A percentile compares a stretch with the other conserved stretches of the same genome.
Conservation (phyloP, 2,888 invertebrate genomes). For the Lasioglossum marginatum region DNA sequence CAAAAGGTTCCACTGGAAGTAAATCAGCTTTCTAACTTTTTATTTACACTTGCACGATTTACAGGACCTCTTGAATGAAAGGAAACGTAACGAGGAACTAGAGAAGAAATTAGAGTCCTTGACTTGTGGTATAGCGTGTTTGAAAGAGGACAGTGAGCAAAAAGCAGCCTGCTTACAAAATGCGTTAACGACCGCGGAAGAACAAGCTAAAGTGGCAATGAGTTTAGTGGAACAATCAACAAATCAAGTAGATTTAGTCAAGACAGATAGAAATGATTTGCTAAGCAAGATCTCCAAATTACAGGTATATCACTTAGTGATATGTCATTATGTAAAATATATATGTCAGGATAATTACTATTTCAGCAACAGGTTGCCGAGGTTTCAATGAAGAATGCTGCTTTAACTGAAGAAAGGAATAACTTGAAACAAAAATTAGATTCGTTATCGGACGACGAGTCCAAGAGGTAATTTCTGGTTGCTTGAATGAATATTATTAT, state of each 20-base stretch:
- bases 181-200: constrained; percentile 64
- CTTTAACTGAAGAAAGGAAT: constrained; percentile 70
- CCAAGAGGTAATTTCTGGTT: constrained; percentile 66
- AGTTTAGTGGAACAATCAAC: constrained; percentile 68
- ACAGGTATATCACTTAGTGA: constrained; percentile 53
- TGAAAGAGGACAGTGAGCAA: constrained; percentile 65
- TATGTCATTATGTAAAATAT: neutral
- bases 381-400: constrained; percentile 58
- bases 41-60: constrained; percentile 20
- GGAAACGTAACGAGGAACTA: constrained; percentile 59
- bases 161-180: constrained; percentile 62
- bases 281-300: constrained; percentile 59
- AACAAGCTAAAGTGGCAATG: constrained; percentile 67
- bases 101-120: constrained; percentile 66
- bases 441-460: constrained; percentile 64
- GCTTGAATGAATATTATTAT: neutral
- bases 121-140: constrained; percentile 64
- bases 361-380: constrained; percentile 64
- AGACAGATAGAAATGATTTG: constrained; percentile 65
- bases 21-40: neutral
- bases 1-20: constrained; percentile 36
- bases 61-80: constrained; percentile 68
- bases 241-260: constrained; percentile 63
- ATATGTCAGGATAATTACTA: constrained; percentile 22
- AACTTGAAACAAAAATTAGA: constrained; percentile 66